Base-by-base conservation (phyloP, 1,140 invertebrate species). In the Chymomyza costata region DNA sequence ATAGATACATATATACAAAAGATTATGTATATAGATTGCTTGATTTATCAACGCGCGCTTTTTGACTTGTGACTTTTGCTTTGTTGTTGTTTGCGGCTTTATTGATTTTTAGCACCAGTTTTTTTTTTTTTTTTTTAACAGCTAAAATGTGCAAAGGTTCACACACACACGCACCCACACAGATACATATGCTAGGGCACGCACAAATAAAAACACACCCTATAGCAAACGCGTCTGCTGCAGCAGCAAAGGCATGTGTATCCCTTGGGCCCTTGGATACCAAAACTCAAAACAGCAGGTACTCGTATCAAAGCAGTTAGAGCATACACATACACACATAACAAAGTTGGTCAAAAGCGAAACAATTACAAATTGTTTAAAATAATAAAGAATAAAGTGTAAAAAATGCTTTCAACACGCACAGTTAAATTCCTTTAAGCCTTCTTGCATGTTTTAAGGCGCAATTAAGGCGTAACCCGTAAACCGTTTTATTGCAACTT, bases 231-330 rank as follows among this genome's bases (percentile, higher is more conserved):
- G 10, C 5, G 10, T 13, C 35, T 39, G 34, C 17, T 55, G 14
- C 19, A 21, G 37, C 53, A 49, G 45, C 48, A 14, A 40, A 43
- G 57, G 54, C 37, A 51, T 57, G 35, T 58, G 70, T 78, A 65
- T 76, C 65, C 70, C 70, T 65, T 41, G 41, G 45, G 51, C 65
- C 70, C 70, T 65, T 41, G 41, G 45, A 54, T 48, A 52, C 25
- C 34, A 44, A 55, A 3, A 34, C 28, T 55, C 21, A 41, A 45
- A 50, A 58, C 38, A 67, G 3, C 21, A 25, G 21, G 3, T 45
- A 30, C 18, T 25, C 38, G 28, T 17, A n/a, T n/a, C n/a, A n/a
- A n/a, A 39, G 37, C 39, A 25, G 10, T 1, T n/a, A n/a, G n/a
- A 5, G 21, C 21, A 25, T 8, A 25, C 21, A 25, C 21, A 25